Conservation (phyloP, 2,888 invertebrate species). For the Chirona hameri region DNA sequence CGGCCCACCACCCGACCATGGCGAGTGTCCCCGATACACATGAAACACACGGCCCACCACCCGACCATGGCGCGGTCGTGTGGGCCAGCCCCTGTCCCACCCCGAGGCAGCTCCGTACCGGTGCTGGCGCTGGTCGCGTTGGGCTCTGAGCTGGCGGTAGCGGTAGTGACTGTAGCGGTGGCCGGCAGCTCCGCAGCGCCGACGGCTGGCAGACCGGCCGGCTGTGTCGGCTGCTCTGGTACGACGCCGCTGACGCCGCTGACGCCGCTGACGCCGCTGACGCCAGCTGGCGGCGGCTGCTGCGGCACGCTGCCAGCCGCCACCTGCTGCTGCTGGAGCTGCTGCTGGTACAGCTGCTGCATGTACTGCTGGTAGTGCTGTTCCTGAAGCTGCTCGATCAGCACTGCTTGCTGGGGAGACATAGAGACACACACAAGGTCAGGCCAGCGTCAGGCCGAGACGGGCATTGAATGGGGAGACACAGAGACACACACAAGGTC, state of each 20-base stretch:
- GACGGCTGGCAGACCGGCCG: background rate
- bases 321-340: conserved; percentile 65
- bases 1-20: no score
- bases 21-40: no score
- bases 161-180: background rate
- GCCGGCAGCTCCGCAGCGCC: background rate
- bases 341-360: no score
- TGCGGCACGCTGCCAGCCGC: no score
- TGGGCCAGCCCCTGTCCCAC: no score
- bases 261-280: background rate
- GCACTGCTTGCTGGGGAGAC: conserved; percentile 72
- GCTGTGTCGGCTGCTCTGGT: background rate
- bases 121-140: background rate
- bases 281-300: conserved; percentile 38
- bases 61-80: no score
- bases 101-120: background rate
- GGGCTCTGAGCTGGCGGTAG: background rate
- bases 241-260: no score
- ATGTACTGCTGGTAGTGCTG: conserved; percentile 99
- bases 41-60: no score
- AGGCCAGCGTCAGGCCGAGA: no score
- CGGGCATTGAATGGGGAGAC: no score
- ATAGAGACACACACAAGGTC: background rate
- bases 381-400: conserved; percentile 93
- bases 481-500: no score